Base-by-base conservation (phyloP, 2,797 vertebrate species). In the Heliangelus exortis region DNA sequence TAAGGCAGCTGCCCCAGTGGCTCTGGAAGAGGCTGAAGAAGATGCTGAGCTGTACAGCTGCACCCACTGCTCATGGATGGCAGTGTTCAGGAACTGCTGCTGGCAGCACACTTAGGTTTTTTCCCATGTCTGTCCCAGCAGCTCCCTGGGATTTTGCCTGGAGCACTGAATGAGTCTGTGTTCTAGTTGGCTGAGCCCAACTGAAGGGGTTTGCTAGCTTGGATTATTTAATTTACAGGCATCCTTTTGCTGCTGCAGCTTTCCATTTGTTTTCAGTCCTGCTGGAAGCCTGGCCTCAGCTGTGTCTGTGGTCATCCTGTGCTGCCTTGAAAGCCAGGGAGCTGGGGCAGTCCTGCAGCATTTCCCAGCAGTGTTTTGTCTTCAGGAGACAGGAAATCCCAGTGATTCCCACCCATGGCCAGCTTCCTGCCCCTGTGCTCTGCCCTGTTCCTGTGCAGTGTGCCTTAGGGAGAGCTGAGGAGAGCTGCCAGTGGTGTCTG, bases 181-280 rank as follows among this genome's bases (percentile, higher is more conserved):
- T 93, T 92, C 79, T 86, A 53, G 22, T 19, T 91, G 92, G 85
- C 94, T 81, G 89, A 92, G 67, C 86, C 54, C 62, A 76, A 81
- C 74, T 66, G 78, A 90, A 89, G 62, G n/a, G 45, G 16, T 74
- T 95, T 92, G 61, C 87, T 92, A 53, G 62, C 73, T 84, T 77
- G 91, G 62, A n/a, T 89, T 84, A 92, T 72, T 92, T 80, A 75
- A 86, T 89, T 75, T 89, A 50, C 13, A 28, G 92, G 43, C 76
- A 45, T 59, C 63, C 41, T 86, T 82, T 74, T 58, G 76, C 86
- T 69, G 75, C 81, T 81, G 86, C 54, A 53, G 29, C 10, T 63
- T 83, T 73, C 82, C 25, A 9, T 78, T 93, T 77, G 68, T 65
- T 87, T 47, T 75, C 43, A 36, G 68, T 67, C 18, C 31, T 87